Evolutionary conservation across 2,113 vertebrate genomes (phyloP), one percentile per base, ranked within the genome.

Genomic region (Apistogramma diplotaenia): DNA sequence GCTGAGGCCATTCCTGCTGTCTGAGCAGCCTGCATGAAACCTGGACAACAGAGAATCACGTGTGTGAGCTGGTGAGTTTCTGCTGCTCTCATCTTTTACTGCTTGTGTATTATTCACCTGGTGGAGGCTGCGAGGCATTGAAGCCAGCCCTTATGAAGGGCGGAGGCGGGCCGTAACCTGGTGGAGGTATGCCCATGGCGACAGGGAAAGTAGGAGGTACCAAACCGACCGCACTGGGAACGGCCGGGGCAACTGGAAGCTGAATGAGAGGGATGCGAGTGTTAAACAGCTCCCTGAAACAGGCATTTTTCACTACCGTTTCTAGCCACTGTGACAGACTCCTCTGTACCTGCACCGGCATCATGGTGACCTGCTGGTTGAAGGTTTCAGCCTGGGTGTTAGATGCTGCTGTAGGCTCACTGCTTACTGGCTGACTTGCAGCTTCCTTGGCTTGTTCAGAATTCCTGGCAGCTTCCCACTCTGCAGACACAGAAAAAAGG

Each of bases 41-140:
- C 98, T 99, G 75, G 0, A 74, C 5, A 46, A 74, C n/a, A 76
- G 29, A 37, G 2, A 29, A 29, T 31, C 40, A 0, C 60, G 2
- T 25, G 19, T 2, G 6, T 81, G 12, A 87, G 49, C 11, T 8
- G 54, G 6, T 46, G 2, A 3, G 27, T 35, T 80, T 71, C 11
- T 60, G 3, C 13, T 0, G 3, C 5, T 21, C 4, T 33, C 31
- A 19, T 60, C 1, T 27, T 56, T 65, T 16, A 51, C n/a, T 3
- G 31, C 3, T 7, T 31, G 3, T 78, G 15, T 0, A 3, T 21
- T 3, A 18, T 89, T 92, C 95, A 99, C 98, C 98, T 87, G 98
- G 98, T 49, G 98, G 98, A 85, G 98, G 98, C 27, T 99, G 98
- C 11, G 97, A 95, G 85, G 98, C 95, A 85, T 99, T 99, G 90